Conservation (phyloP, 2,888 invertebrate genomes). For the Strigamia crassipes region DNA sequence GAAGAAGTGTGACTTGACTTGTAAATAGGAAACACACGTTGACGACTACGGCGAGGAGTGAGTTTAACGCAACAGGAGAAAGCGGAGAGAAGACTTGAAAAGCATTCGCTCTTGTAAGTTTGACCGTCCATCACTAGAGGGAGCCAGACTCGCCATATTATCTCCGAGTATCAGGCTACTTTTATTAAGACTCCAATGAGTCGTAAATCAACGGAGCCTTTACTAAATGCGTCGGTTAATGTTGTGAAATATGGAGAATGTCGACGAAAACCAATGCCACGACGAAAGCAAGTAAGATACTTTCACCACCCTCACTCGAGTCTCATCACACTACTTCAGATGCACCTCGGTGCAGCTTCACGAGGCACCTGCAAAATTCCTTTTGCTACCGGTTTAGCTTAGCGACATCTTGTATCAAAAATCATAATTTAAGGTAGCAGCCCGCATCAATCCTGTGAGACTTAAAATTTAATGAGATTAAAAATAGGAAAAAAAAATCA, state of each 20-base stretch:
- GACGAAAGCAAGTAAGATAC: slow-evolving; percentile 24
- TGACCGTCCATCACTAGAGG: slow-evolving; percentile 39
- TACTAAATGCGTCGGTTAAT: slow-evolving; percentile 47
- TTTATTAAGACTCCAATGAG: slow-evolving; percentile 48
- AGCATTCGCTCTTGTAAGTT: slow-evolving; percentile 29
- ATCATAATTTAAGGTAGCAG: not conserved
- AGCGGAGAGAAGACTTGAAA: not conserved
- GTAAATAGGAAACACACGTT: not conserved
- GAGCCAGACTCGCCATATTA: slow-evolving; percentile 45
- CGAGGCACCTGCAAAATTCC: not conserved
- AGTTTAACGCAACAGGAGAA: slow-evolving; percentile 18
- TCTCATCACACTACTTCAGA: not conserved
- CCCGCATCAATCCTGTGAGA: not conserved
- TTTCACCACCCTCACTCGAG: not conserved
- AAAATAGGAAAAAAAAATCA: slow-evolving; percentile 11
- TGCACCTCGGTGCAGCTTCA: not conserved
- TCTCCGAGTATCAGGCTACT: slow-evolving; percentile 46
- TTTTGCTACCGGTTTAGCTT: not conserved
- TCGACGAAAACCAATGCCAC: slow-evolving; percentile 43
- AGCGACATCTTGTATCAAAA: slow-evolving; percentile 32
- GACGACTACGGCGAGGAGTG: not conserved
- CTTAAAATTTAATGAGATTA: slow-evolving; percentile 1
- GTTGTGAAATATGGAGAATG: slow-evolving; percentile 44
- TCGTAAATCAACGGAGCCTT: slow-evolving; percentile 44
- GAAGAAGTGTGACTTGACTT: not conserved